Conservation (phyloP, 2,888 invertebrate species). For the Drosophila ezoana region DNA sequence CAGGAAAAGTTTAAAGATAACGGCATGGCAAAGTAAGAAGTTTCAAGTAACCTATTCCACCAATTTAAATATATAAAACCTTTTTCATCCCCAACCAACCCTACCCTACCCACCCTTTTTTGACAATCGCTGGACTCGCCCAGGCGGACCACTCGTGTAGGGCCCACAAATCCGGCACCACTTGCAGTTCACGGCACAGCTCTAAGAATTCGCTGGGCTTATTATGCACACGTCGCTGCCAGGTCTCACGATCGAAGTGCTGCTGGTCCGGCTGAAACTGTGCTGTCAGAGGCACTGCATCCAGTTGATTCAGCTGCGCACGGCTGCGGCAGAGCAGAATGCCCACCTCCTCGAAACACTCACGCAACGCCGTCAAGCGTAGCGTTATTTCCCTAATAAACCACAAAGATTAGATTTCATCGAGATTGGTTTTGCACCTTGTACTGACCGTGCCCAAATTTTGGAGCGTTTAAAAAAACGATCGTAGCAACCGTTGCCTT, state of each 20-base stretch:
- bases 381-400: constrained; percentile 88
- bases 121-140: constrained; percentile 88
- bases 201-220: constrained; percentile 86
- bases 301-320: constrained; percentile 84
- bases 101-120: constrained; percentile 84
- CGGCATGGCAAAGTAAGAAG: no score
- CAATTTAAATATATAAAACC: no score
- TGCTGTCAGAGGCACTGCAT: constrained; percentile 51
- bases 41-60: no score
- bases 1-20: no score
- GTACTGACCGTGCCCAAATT: constrained; percentile 75
- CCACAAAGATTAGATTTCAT: constrained; percentile 36
- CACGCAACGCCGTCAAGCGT: constrained; percentile 93
- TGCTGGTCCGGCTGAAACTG: constrained; percentile 11
- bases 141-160: constrained; percentile 93
- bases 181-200: constrained; percentile 88
- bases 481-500: constrained; percentile 84
- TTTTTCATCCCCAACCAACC: no score
- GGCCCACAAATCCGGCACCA: constrained; percentile 92
- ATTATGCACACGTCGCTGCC: constrained; percentile 86
- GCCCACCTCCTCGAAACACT: constrained; percentile 96
- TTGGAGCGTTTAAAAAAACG: constrained; percentile 71
- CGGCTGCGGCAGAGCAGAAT: constrained; percentile 88
- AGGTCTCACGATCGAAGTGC: constrained; percentile 86
- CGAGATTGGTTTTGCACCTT: constrained; percentile 19